Conservation (phyloP, 1,140 invertebrate genomes). For the Drosophila ficusphila region DNA sequence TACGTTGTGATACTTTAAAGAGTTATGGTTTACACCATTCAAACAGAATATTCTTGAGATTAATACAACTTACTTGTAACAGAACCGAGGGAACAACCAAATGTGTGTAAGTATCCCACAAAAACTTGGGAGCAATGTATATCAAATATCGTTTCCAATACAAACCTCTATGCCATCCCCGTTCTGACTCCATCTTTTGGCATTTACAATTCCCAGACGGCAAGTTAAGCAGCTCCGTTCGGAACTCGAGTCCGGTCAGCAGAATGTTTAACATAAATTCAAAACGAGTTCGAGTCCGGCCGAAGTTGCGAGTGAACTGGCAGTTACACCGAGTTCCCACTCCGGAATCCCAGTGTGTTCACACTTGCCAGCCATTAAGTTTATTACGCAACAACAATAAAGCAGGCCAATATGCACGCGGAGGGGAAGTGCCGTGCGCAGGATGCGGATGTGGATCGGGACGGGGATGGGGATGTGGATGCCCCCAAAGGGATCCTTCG, state of each 20-base stretch:
- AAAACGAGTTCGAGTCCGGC: slow-evolving; percentile 44
- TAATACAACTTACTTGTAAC: background rate
- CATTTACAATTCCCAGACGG: slow-evolving; percentile 54
- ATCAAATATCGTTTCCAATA: background rate
- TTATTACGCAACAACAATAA: slow-evolving; percentile 82
- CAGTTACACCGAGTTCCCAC: slow-evolving; percentile 4
- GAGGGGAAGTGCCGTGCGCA: slow-evolving; percentile 58
- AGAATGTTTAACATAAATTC: slow-evolving; percentile 76
- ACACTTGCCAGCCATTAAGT: slow-evolving; percentile 80
- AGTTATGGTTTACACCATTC: slow-evolving; percentile 51
- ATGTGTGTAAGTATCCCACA: background rate
- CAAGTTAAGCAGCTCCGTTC: slow-evolving; percentile 65
- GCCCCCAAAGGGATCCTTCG: slow-evolving; percentile 74
- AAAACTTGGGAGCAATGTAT: background rate
- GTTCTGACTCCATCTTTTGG: slow-evolving; percentile 47
- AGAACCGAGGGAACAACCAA: background rate
- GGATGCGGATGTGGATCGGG: slow-evolving; percentile 23
- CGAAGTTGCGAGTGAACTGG: slow-evolving; percentile 4
- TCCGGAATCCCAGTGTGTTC: slow-evolving; percentile 52
- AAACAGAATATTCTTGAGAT: too few relatives aligned
- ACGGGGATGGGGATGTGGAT: slow-evolving; percentile 20
- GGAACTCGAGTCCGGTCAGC: slow-evolving; percentile 47
- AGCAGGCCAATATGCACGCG: slow-evolving; percentile 59
- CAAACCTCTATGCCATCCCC: background rate
- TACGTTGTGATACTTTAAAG: slow-evolving; percentile 57